Evolutionary conservation across 1,140 invertebrate genomes (phyloP), one percentile per base, ranked within the genome.

Genomic region (Zophobas atratus): DNA sequence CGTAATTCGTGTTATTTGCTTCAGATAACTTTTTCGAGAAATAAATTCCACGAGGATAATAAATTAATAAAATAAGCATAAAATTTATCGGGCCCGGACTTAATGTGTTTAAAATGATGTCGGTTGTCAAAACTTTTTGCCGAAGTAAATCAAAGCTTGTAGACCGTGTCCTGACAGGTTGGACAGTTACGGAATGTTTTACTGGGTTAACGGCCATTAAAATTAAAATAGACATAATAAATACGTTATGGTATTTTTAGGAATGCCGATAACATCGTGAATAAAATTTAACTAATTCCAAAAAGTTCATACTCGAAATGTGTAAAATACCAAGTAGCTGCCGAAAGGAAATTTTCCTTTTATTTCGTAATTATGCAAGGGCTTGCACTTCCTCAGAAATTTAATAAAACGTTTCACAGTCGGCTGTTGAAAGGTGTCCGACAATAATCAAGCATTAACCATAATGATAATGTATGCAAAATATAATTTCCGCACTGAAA

Each of bases 1-100:
- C 3, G 2, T 67, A 67, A 67, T 67, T 43, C 43, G n/a, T 48
- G 39, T 67, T 67, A 67, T 67, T 67, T 67, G 60, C 6, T 6
- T 36, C 5, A 20, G 49, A 51, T 20, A 6, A 51, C 20, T 51
- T 51, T 20, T 3, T 4, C 3, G 43, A 46, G 3, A 46, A 46
- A 46, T 4, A 4, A 46, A 46, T 46, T 3, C 6, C 3, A 4
- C 6, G 3, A 3, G 4, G 3, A 2, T 51, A 20, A 51, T 2
- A 20, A n/a, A 51, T 51, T 51, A 51, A 51, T 51, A 51, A 51
- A 51, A 20, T 20, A 51, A 20, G 2, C 49, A 2, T 51, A 2
- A 4, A 51, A 51, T 8, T 20, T 20, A 20, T 20, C 43, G 8
- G 3, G 43, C 3, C 43, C 3, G 43, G 43, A 46, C 43, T 46